A percentile compares a stretch with the other conserved stretches of the same genome.
Conservation (phyloP, 2,797 vertebrate species). For the Siniperca undulata region DNA sequence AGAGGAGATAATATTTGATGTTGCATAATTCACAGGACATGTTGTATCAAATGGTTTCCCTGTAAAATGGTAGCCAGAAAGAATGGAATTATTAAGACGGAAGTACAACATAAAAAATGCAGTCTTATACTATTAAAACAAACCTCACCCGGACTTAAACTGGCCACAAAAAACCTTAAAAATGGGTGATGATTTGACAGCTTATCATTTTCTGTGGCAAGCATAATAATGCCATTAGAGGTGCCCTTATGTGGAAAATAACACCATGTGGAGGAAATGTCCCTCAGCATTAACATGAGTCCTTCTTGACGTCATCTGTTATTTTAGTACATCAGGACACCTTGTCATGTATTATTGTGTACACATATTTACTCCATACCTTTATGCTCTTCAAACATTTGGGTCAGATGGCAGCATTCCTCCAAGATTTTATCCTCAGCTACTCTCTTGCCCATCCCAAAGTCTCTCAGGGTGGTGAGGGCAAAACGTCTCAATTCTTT, state of each 20-base stretch:
- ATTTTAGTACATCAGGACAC: not conserved
- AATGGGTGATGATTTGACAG: not conserved
- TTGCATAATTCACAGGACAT: slow-evolving; percentile 61
- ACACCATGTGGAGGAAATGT: not conserved
- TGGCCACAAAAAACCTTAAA: not conserved
- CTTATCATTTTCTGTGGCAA: not conserved
- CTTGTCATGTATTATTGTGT: not conserved
- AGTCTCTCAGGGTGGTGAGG: slow-evolving; percentile 77
- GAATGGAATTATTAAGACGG: not conserved
- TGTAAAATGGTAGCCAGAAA: slow-evolving; percentile 28
- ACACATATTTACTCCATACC: slow-evolving; percentile 59
- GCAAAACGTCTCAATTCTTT: slow-evolving; percentile 84
- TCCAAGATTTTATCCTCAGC: slow-evolving; percentile 81
- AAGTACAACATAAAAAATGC: not conserved
- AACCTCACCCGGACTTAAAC: not conserved
- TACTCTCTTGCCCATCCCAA: slow-evolving; percentile 84
- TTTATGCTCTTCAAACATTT: slow-evolving; percentile 71
- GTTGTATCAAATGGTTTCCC: slow-evolving; percentile 65
- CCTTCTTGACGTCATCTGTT: not conserved
- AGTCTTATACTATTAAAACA: not conserved
- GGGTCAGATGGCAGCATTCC: slow-evolving; percentile 75
- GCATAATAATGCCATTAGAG: too few relatives aligned
- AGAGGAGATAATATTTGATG: slow-evolving; percentile 81
- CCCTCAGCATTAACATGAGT: not conserved
- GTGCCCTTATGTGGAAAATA: not conserved